A percentile compares a stretch with the other conserved stretches of the same genome.
These are phyloP conservation scores for Seriola quinqueradiata DNA, from an alignment of 2,113 vertebrate species.

Conservation along the genomic window DNA sequence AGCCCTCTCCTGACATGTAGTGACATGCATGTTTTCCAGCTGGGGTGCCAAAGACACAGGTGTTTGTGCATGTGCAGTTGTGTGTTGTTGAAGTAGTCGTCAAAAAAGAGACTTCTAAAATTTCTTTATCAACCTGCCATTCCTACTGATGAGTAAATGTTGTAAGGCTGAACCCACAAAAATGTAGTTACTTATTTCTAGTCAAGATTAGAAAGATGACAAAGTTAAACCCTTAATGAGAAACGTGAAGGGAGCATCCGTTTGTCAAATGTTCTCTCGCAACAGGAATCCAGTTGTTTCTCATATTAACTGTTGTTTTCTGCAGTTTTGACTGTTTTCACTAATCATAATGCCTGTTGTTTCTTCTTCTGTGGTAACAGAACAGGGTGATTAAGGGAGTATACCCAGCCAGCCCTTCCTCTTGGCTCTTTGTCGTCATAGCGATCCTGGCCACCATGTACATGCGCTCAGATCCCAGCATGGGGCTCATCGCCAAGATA, in stretches of 20 bases:
- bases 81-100: background rate
- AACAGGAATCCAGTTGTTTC: background rate
- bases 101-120: background rate
- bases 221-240: background rate
- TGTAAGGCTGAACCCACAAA: background rate
- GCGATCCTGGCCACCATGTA: constrained; percentile 91
- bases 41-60: background rate
- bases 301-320: background rate
- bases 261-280: background rate
- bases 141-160: background rate
- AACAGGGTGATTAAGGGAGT: constrained; percentile 89
- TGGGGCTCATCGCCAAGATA: constrained; percentile 92
- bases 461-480: constrained; percentile 91
- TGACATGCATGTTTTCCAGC: constrained; percentile 4
- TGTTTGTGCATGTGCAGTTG: background rate
- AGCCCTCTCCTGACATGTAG: constrained; percentile 2
- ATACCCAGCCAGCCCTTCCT: constrained; percentile 91
- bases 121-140: no score
- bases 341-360: background rate
- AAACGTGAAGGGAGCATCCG: background rate
- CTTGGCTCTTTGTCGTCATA: constrained; percentile 92
- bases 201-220: background rate
- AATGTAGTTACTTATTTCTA: background rate
- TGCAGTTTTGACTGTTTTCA: background rate
- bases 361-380: constrained; percentile 77